phyloP scores from a whole-genome alignment of 2,888 invertebrate species.

The Dascillus cervinus region DNA sequence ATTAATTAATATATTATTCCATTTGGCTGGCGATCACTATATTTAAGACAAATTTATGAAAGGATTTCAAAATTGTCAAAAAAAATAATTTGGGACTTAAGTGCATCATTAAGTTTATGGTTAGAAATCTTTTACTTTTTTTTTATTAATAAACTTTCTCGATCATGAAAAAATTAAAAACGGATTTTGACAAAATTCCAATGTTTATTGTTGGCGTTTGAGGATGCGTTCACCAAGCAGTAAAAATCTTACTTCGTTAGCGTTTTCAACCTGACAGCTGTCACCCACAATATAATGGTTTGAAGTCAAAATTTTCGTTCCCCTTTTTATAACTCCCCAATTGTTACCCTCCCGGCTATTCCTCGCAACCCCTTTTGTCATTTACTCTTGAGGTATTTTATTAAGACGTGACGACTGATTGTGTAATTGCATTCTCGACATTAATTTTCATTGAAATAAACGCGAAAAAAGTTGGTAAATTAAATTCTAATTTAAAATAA shows the following conservation, averaged over 20 bases:
- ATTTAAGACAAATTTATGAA: no score
- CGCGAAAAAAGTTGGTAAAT: no score
- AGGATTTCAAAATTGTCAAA: no score
- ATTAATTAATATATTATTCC: no score
- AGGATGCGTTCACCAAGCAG: no score
- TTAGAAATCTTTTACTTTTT: no score
- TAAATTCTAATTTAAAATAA: neutral
- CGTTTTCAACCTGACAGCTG: slow-evolving; percentile 41
- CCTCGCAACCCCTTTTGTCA: slow-evolving; percentile 27
- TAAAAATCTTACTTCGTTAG: slow-evolving; percentile 37
- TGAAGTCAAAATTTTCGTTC: slow-evolving; percentile 41
- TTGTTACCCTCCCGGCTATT: slow-evolving; percentile 25
- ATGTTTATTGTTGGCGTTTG: neutral
- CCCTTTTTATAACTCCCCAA: slow-evolving; percentile 39
- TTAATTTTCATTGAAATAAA: no score
- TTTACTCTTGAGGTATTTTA: slow-evolving; percentile 26
- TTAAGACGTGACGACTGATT: slow-evolving; percentile 34
- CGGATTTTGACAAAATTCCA: neutral
- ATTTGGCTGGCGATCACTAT: no score
- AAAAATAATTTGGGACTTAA: slow-evolving; percentile 5
- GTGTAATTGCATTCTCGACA: slow-evolving; percentile 38
- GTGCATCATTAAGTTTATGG: no score
- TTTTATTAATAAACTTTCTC: neutral
- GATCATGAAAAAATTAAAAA: neutral
- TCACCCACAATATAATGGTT: slow-evolving; percentile 44